Evolutionary conservation across 2,797 vertebrate species (phyloP).

Genomic region (Arnoldichthys spilopterus): DNA sequence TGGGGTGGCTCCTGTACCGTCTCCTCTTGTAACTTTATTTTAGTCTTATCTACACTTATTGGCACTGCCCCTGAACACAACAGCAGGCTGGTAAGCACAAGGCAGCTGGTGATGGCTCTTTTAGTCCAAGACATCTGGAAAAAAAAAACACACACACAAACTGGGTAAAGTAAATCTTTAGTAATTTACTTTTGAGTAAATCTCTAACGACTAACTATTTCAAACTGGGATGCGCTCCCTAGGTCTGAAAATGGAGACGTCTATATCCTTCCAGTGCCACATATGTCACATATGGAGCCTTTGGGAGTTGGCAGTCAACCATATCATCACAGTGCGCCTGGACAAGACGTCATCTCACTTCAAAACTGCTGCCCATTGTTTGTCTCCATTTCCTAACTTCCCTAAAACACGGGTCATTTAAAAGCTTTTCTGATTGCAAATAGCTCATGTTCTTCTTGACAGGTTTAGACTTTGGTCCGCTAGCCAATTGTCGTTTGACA

Average conservation of each 20-base stretch:
- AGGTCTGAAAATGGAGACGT: not conserved
- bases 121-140: slow-evolving; percentile 85
- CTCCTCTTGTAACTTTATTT: slow-evolving; percentile 79
- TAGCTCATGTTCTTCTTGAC: not conserved
- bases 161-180: not conserved
- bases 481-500: slow-evolving; percentile 8
- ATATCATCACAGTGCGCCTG: not conserved
- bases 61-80: slow-evolving; percentile 84
- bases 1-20: slow-evolving; percentile 80
- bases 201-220: not conserved
- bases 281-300: not conserved
- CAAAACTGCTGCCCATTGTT: not conserved
- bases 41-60: slow-evolving; percentile 93
- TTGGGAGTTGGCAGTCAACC: not conserved
- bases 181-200: not conserved
- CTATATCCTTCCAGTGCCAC: not conserved
- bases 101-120: slow-evolving; percentile 69
- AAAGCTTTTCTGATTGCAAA: not conserved
- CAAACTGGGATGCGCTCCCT: not conserved
- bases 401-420: not conserved
- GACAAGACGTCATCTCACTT: not conserved
- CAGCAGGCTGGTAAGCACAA: slow-evolving; percentile 78
- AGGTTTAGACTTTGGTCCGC: not conserved
- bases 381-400: not conserved
- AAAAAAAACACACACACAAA: slow-evolving; percentile 14